Percentiles rank a stretch among this genome's conserved stretches.
phyloP scores from a whole-genome alignment of 2,888 invertebrate genomes.

The Julus scanicus region DNA sequence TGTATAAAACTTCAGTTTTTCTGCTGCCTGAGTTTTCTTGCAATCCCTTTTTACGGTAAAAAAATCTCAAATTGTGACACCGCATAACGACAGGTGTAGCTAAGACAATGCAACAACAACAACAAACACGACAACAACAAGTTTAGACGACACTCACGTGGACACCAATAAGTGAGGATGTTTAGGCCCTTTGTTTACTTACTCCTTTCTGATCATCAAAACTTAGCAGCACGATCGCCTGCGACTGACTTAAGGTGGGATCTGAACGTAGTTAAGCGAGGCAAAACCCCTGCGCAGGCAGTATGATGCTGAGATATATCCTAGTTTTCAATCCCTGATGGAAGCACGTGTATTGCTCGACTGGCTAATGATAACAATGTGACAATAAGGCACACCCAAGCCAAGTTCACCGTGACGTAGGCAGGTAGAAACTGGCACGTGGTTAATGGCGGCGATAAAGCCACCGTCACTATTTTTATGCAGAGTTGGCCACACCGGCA shows the following conservation, averaged over 20 bases:
- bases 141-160: background rate
- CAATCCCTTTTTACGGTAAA: too few relatives aligned
- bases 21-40: too few relatives aligned
- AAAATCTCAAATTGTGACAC: too few relatives aligned
- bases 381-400: conserved; percentile 24
- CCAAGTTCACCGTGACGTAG: conserved; percentile 31
- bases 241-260: background rate
- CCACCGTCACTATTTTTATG: conserved; percentile 47
- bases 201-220: conserved; percentile 47
- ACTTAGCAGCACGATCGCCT: background rate
- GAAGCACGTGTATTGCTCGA: conserved; percentile 40
- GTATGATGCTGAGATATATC: background rate
- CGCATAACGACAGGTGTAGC: too few relatives aligned
- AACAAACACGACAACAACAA: background rate
- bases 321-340: background rate
- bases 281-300: background rate
- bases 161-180: background rate
- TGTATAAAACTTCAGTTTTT: too few relatives aligned
- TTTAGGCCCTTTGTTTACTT: background rate
- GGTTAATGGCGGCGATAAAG: conserved; percentile 20
- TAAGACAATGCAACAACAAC: too few relatives aligned
- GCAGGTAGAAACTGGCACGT: conserved; percentile 29
- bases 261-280: background rate
- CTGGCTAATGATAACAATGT: conserved; percentile 43
- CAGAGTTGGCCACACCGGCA: conserved; percentile 22